Evolutionary conservation across 2,113 vertebrate genomes (phyloP), one percentile per base, ranked within the genome.

Genomic region (Cyprinodon variegatus): DNA sequence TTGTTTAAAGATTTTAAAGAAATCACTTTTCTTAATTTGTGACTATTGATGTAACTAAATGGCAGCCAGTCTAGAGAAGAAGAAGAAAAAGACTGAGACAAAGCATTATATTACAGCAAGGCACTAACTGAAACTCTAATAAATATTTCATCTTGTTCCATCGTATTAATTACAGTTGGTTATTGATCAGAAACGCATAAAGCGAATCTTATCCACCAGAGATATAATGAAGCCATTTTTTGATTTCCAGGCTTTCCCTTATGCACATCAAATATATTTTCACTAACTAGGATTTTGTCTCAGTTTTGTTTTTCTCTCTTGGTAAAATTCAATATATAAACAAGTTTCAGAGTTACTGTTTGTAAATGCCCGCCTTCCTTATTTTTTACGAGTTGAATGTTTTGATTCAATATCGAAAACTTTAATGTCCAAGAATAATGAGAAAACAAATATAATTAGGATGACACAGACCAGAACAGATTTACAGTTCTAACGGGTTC

Each of bases 151-250:
- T 87, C 59, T 60, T 37, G 29, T 50, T 82, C 67, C 68, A 79
- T 77, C 57, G 61, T 86, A 88, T 92, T 89, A 91, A 90, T 93
- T 89, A 91, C 77, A 77, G 63, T 63, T 59, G 61, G 57, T 81
- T 76, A 89, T 88, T 85, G 88, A 91, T 92, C 86, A 91, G 77
- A 83, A 77, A 86, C 65, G 72, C 83, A 86, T 90, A 89, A 86
- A 74, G 68, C 40, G 74, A 72, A 72, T 70, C 70, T 41, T 59
- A 86, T 70, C 61, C 17, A 59, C 22, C 77, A 70, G 45, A 80
- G 72, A 62, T 11, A 63, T 61, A 40, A 79, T 77, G 75, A 83
- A 79, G 79, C 57, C 29, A 22, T n/a, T 62, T 40, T 82, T 60
- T 59, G 22, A 57, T 75, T 68, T 70, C 11, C 60, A 65, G 57